A percentile compares a stretch with the other conserved stretches of the same genome.
Evolutionary conservation across 2,888 invertebrate genomes (phyloP).

Genomic region (Melangyna quadrimaculata): DNA sequence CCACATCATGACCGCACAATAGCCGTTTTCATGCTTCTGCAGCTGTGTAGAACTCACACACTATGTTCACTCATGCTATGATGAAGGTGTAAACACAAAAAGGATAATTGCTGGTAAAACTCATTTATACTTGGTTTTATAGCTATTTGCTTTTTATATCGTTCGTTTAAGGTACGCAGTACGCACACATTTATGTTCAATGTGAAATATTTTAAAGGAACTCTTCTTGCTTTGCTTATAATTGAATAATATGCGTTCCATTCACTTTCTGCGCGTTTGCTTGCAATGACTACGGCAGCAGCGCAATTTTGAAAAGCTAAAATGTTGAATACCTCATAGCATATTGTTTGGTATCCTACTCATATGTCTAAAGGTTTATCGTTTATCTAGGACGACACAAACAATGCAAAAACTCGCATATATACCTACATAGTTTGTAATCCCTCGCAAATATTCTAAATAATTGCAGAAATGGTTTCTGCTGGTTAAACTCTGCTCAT

Average conservation of each 20-base stretch:
- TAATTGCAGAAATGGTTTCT: slow-evolving; percentile 15
- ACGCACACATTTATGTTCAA: not conserved
- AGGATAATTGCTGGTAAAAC: not conserved
- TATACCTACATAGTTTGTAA: not conserved
- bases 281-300: not conserved
- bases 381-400: slow-evolving; percentile 6
- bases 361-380: not conserved
- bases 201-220: not conserved
- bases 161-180: not conserved
- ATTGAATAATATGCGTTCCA: slow-evolving; percentile 3
- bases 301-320: not conserved
- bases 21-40: not conserved
- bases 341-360: not conserved
- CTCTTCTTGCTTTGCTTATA: not conserved
- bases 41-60: not conserved
- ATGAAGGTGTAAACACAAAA: slow-evolving; percentile 8
- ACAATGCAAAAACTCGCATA: not conserved
- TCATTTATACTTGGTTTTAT: too few species aligned
- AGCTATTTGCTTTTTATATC: not conserved
- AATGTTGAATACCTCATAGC: not conserved
- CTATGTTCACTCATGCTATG: not conserved
- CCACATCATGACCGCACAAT: not conserved
- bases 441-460: slow-evolving; percentile 13
- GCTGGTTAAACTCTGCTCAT: not conserved
- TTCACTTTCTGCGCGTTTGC: not conserved